A percentile compares a stretch with the other conserved stretches of the same genome.
phyloP scores from a whole-genome alignment of 92 coral and sea anemone species.

The Porites divaricata region DNA sequence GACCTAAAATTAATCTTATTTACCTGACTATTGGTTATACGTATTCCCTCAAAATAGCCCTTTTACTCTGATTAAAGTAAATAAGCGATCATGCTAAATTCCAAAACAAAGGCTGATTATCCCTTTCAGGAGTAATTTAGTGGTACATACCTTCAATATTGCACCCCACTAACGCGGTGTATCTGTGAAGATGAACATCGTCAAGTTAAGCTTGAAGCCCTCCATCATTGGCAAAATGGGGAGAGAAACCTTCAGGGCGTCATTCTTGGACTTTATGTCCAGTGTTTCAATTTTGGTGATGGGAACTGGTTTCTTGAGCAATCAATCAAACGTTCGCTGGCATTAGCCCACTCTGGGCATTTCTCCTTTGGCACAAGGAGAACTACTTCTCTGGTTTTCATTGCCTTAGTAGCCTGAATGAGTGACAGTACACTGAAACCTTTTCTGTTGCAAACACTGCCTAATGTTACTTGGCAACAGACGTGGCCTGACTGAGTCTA shows the following conservation, averaged over 20 bases:
- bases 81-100: too few relatives aligned
- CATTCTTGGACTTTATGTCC: neutral
- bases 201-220: neutral
- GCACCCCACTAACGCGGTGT: slow-evolving; percentile 8
- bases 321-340: neutral
- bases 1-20: too few relatives aligned
- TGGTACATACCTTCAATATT: slow-evolving; percentile 1
- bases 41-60: too few relatives aligned
- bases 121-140: too few relatives aligned
- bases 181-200: neutral
- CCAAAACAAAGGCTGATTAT: too few relatives aligned
- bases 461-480: slow-evolving; percentile 18
- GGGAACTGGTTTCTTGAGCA: slow-evolving; percentile 8
- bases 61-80: too few relatives aligned
- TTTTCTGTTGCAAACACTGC: neutral
- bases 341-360: slow-evolving; percentile 4
- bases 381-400: neutral
- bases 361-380: slow-evolving; percentile 19
- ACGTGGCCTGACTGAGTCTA: slow-evolving; percentile 32
- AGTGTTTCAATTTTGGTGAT: neutral
- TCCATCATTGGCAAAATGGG: slow-evolving; percentile 12
- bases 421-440: slow-evolving; percentile 30
- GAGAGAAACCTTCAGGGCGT: neutral
- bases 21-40: too few relatives aligned
- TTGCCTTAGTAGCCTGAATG: slow-evolving; percentile 34